Percentiles rank a stretch among this genome's conserved stretches.
phyloP scores from a whole-genome alignment of 2,113 vertebrate genomes.

The Petrocephalus zakoni region DNA sequence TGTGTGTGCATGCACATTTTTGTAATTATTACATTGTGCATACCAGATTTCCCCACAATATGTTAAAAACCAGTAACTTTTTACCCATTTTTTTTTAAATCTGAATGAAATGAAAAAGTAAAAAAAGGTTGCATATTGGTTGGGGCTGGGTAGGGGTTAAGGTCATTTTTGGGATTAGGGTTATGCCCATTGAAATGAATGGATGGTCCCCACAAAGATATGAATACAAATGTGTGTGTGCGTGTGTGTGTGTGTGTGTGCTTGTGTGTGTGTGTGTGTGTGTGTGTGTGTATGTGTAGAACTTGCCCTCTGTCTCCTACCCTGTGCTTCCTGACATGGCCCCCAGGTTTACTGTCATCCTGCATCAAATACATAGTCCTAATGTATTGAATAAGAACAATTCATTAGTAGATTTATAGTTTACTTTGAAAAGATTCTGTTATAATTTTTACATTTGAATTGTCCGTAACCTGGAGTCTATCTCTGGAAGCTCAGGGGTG shows the following conservation, averaged over 20 bases:
- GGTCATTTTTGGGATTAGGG: too few species aligned
- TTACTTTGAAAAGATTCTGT: not conserved
- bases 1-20: not conserved
- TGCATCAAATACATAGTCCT: not conserved
- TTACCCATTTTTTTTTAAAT: not conserved
- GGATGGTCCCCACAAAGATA: too few species aligned
- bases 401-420: not conserved
- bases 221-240: too few species aligned
- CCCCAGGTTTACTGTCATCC: not conserved
- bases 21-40: too few species aligned
- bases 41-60: not conserved
- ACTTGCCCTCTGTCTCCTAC: too few species aligned
- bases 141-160: too few species aligned
- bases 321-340: too few species aligned
- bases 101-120: too few species aligned
- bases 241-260: too few species aligned
- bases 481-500: not conserved
- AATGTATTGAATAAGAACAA: not conserved
- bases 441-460: not conserved
- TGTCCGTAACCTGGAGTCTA: not conserved
- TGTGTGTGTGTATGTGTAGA: not conserved
- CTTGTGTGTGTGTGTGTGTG: not conserved
- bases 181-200: too few species aligned
- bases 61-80: not conserved
- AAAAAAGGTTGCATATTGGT: too few species aligned